Evolutionary conservation across 2,797 vertebrate species (phyloP), one percentile per base, ranked within the genome.

Genomic region (Molossus alvarezi): DNA sequence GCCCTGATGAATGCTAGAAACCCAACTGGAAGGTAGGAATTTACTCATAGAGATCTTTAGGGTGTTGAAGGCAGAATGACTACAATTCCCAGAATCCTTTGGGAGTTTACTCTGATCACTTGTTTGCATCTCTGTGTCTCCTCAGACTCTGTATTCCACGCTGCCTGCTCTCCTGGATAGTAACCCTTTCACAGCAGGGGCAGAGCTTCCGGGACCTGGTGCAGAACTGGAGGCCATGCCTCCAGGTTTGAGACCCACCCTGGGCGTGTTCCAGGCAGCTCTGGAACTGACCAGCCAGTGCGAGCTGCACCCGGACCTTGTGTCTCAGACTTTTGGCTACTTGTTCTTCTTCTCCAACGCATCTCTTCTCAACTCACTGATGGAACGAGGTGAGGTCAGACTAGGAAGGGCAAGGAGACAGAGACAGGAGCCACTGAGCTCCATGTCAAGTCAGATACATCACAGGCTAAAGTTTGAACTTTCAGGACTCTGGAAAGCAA

Each of bases 331-430:
- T 7, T 99, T 99, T 1, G 99, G 99, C 96, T 99, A 99, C 98
- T 99, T 99, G 97, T 99, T 99, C 98, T 99, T 99, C 98, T 99
- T 99, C 98, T 99, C 99, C 98, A 99, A 99, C 96, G 99, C 99
- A 18, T 99, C 99, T 58, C 98, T 99, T 96, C 99, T 99, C 97
- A 99, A 99, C 95, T 99, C 99, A 4, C 97, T 99, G 96, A 98
- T 99, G 98, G 99, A 99, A 97, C 99, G 99, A 99, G 99, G 99
- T 99, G 98, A 98, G 98, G 48, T 62, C 33, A 14, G 65, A 18
- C 4, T 45, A 57, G 55, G 29, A 62, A 21, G n/a, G 27, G 20
- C 27, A 27, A 45, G 57, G 76, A 45, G 23, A 48, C 33, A 67
- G 55, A 91, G 48, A 81, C 3, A 17, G 81, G 75, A 45, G 6